Evolutionary conservation across 2,797 vertebrate genomes (phyloP).

Genomic region (Salarias fasciatus): DNA sequence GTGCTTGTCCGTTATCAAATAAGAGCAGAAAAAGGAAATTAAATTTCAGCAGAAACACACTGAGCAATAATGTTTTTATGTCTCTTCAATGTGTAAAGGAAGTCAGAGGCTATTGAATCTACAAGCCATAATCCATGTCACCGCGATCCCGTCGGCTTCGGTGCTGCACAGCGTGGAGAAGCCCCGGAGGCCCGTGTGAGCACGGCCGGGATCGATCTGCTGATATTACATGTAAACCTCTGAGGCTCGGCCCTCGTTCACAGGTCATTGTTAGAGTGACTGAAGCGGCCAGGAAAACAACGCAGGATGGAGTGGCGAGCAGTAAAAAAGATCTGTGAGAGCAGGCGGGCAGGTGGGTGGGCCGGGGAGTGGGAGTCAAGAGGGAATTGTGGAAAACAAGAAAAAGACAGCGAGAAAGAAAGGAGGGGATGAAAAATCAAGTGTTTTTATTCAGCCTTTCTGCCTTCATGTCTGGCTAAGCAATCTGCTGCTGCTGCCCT

Average conservation of each 20-base stretch:
- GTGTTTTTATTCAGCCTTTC: slow-evolving; percentile 70
- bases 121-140: slow-evolving; percentile 27
- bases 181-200: slow-evolving; percentile 22
- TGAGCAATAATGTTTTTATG: background rate
- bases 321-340: slow-evolving; percentile 13
- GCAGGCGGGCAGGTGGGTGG: slow-evolving; percentile 1
- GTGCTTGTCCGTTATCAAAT: background rate
- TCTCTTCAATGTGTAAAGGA: slow-evolving; percentile 6
- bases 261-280: slow-evolving; percentile 50
- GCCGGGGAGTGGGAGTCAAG: slow-evolving; percentile 7
- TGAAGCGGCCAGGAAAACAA: slow-evolving; percentile 38
- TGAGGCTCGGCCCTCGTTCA: slow-evolving; percentile 46
- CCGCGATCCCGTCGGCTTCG: slow-evolving; percentile 4
- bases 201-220: slow-evolving; percentile 44
- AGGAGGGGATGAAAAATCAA: slow-evolving; percentile 51
- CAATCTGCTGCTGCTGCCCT: slow-evolving; percentile 74
- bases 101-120: slow-evolving; percentile 27
- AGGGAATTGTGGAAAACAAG: slow-evolving; percentile 42
- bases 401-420: slow-evolving; percentile 36
- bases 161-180: slow-evolving; percentile 47
- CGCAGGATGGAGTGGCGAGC: slow-evolving; percentile 22
- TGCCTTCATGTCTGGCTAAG: slow-evolving; percentile 81
- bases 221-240: slow-evolving; percentile 60
- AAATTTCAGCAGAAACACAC: background rate
- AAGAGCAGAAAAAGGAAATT: background rate